Conservation (phyloP, 2,888 invertebrate species). For the Archips crataeganus region DNA sequence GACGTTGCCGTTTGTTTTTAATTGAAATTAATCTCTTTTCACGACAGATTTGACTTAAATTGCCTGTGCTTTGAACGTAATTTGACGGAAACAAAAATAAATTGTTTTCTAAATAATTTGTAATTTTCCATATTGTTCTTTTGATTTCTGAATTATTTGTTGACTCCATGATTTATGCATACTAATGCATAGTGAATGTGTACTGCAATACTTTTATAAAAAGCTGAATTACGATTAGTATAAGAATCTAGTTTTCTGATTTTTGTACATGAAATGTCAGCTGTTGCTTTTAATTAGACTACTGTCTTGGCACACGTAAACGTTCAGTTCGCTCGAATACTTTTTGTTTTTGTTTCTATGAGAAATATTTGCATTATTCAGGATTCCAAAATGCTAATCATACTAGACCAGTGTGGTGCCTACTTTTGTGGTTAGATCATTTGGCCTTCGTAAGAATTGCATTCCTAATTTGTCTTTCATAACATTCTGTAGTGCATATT, state of each 20-base stretch:
- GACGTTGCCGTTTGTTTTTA: slow-evolving; percentile 21
- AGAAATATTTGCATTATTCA: neutral
- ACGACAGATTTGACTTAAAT: slow-evolving; percentile 22
- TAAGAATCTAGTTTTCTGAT: slow-evolving; percentile 17
- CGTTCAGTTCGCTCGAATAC: slow-evolving; percentile 15
- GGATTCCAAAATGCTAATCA: neutral
- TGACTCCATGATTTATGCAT: neutral
- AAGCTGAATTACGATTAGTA: slow-evolving; percentile 4
- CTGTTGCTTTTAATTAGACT: slow-evolving; percentile 55
- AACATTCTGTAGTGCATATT: neutral
- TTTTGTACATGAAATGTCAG: slow-evolving; percentile 23
- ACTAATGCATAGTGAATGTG: neutral
- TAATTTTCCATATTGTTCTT: neutral
- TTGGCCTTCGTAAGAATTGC: neutral
- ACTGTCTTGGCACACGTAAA: slow-evolving; percentile 55
- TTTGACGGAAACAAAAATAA: neutral
- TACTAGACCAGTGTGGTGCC: neutral
- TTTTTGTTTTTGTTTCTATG: slow-evolving; percentile 4
- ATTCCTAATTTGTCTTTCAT: slow-evolving; percentile 4
- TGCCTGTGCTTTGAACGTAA: slow-evolving; percentile 2
- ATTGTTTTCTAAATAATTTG: neutral
- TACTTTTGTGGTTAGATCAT: neutral
- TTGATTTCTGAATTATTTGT: neutral
- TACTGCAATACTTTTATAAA: neutral
- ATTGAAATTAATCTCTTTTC: slow-evolving; percentile 33